Percentiles rank a stretch among this genome's conserved stretches.
These are phyloP conservation scores for Leptatherina wallacei DNA, from an alignment of 2,797 vertebrate species.

Conservation along the genomic window DNA sequence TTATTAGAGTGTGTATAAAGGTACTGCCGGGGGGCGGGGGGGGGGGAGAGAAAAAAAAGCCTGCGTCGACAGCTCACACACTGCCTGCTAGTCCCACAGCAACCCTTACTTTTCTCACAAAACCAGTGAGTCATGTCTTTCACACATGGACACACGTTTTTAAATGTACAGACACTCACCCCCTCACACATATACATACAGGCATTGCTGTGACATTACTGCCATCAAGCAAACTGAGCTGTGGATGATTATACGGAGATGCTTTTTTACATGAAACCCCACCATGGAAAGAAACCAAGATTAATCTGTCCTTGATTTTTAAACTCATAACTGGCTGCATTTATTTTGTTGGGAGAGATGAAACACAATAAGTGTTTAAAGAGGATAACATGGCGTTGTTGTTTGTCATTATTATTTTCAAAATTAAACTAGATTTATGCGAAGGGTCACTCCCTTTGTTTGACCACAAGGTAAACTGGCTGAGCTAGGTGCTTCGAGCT, in stretches of 20 bases:
- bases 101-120: conserved; percentile 69
- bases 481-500: conserved; percentile 25
- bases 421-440: conserved; percentile 39
- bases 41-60: conserved; percentile 47
- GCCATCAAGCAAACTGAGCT: conserved; percentile 31
- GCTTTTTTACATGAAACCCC: conserved; percentile 10
- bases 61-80: conserved; percentile 80
- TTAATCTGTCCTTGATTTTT: not conserved
- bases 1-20: conserved; percentile 73
- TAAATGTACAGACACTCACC: conserved; percentile 25
- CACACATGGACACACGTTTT: conserved; percentile 21
- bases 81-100: conserved; percentile 64
- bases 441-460: conserved; percentile 63
- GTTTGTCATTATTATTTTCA: conserved; percentile 43
- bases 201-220: conserved; percentile 17
- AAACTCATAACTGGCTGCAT: not conserved
- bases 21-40: conserved; percentile 56
- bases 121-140: conserved; percentile 67
- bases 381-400: conserved; percentile 13
- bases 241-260: conserved; percentile 19
- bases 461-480: conserved; percentile 55
- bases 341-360: not conserved
- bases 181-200: conserved; percentile 13
- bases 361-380: conserved; percentile 2
- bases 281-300: not conserved